Conservation (phyloP, 2,888 invertebrate species). For the Argyra leucocephala region DNA sequence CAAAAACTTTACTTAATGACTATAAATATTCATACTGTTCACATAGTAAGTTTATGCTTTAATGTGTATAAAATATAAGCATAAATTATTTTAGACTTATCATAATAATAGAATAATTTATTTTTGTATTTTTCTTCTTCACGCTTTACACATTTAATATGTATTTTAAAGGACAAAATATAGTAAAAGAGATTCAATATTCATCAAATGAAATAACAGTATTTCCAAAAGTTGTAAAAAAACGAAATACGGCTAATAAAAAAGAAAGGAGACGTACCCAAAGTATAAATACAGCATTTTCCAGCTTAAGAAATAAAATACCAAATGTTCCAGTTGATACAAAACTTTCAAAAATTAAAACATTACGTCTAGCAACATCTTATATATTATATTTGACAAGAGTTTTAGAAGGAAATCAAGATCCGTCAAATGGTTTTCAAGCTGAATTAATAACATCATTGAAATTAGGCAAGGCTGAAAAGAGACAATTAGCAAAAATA, state of each 20-base stretch:
- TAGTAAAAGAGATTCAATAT: neutral
- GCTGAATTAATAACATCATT: slow-evolving; percentile 64
- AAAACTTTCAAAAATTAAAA: slow-evolving; percentile 92
- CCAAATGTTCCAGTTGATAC: slow-evolving; percentile 95
- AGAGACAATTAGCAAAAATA: slow-evolving; percentile 36
- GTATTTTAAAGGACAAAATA: neutral
- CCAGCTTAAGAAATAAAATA: slow-evolving; percentile 83
- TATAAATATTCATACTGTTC: neutral
- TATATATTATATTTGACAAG: slow-evolving; percentile 88
- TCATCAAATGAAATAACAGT: neutral
- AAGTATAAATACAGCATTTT: slow-evolving; percentile 91
- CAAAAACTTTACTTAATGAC: neutral
- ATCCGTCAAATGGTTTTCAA: slow-evolving; percentile 73
- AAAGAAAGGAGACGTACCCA: slow-evolving; percentile 86
- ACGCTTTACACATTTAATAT: too few species aligned
- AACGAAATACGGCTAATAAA: slow-evolving; percentile 84
- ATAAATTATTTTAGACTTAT: neutral
- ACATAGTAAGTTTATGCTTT: neutral
- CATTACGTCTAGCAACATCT: slow-evolving; percentile 80
- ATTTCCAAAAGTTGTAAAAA: slow-evolving; percentile 53
- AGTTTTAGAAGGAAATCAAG: slow-evolving; percentile 76
- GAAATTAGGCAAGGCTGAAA: slow-evolving; percentile 28
- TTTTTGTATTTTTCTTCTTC: too few species aligned
- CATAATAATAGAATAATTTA: neutral
- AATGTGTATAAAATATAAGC: neutral